These are phyloP conservation scores for Leptinotarsa tumamoca DNA, from an alignment of 2,888 invertebrate genomes.

Conservation along the genomic window DNA sequence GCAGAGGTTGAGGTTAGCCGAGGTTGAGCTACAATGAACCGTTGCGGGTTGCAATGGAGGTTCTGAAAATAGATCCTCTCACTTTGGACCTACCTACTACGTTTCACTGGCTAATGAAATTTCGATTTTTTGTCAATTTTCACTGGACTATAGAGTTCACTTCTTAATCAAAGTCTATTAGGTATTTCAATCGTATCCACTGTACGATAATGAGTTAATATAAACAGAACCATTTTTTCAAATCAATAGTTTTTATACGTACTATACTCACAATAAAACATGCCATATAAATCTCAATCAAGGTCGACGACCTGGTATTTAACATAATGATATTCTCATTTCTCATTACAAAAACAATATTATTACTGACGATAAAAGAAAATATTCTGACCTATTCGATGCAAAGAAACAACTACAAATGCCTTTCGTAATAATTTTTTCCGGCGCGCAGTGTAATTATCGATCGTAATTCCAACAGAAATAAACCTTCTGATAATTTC, in stretches of 20 bases:
- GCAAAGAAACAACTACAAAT: slow-evolving; percentile 1
- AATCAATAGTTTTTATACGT: background rate
- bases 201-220: background rate
- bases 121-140: too few relatives aligned
- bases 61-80: too few relatives aligned
- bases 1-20: too few relatives aligned
- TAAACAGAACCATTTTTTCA: background rate
- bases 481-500: background rate
- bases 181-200: background rate
- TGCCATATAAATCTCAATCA: slow-evolving; percentile 17
- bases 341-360: slow-evolving; percentile 21
- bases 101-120: too few relatives aligned
- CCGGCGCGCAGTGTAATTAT: background rate
- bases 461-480: background rate
- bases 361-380: slow-evolving; percentile 14
- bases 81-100: too few relatives aligned
- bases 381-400: slow-evolving; percentile 9
- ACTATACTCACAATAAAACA: slow-evolving; percentile 23
- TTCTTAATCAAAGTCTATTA: background rate
- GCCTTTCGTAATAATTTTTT: slow-evolving; percentile 2
- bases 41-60: too few relatives aligned
- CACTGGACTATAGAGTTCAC: too few relatives aligned
- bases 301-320: slow-evolving; percentile 26
- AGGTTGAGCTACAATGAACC: too few relatives aligned
- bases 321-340: slow-evolving; percentile 23